phyloP scores from a whole-genome alignment of 1,140 invertebrate genomes.

The Lepidurus packardi region DNA sequence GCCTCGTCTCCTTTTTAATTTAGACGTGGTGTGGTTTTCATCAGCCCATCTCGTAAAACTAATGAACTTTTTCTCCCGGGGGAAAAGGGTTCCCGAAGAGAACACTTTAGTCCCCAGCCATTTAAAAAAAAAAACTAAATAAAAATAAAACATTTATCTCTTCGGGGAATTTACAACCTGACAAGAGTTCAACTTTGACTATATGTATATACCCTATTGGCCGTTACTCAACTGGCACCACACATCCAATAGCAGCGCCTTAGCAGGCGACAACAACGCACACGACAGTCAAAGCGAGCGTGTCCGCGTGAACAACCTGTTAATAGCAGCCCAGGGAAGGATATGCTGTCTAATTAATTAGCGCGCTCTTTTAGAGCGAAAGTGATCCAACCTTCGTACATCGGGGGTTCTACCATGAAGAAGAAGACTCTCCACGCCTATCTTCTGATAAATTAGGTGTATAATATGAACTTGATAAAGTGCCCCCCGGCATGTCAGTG shows the following conservation, averaged over 20 bases:
- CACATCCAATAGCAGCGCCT: not conserved
- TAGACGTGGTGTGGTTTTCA: constrained; percentile 21
- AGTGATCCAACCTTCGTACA: not conserved
- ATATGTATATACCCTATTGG: no score
- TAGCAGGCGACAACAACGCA: not conserved
- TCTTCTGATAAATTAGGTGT: not conserved
- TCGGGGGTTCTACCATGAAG: not conserved
- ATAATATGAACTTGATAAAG: constrained; percentile 2
- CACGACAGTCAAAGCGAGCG: not conserved
- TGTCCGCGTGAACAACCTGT: not conserved
- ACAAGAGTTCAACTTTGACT: not conserved
- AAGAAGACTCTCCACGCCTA: not conserved
- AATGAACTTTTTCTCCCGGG: constrained; percentile 2
- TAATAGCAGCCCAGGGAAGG: constrained; percentile 3
- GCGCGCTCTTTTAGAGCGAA: not conserved
- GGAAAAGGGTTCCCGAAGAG: not conserved
- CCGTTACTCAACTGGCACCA: not conserved
- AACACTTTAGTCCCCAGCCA: not conserved
- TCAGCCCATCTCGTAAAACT: constrained; percentile 18
- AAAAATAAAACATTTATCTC: not conserved
- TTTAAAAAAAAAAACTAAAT: not conserved
- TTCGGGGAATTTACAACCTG: constrained; percentile 6
- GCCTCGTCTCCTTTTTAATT: constrained; percentile 18
- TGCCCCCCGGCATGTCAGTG: not conserved
- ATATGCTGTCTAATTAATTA: not conserved